Evolutionary conservation across 2,797 vertebrate species (phyloP).

Genomic region (Oreochromis grahami): DNA sequence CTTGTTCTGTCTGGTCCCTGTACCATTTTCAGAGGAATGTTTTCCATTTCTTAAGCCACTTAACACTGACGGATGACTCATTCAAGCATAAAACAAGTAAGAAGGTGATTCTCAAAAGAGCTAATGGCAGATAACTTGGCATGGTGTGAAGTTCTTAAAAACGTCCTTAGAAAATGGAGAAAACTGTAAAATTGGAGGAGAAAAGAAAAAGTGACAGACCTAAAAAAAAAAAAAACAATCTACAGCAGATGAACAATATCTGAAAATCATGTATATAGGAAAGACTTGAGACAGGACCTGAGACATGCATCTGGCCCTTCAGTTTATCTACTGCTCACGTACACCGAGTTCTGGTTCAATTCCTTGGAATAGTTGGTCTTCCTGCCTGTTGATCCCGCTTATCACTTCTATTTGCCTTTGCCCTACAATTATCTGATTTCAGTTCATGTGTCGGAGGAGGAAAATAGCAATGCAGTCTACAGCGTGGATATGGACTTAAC

Average conservation of each 20-base stretch:
- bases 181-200: background rate
- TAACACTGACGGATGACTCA: background rate
- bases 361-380: background rate
- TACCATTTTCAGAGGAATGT: background rate
- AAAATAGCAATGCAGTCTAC: background rate
- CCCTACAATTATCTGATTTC: background rate
- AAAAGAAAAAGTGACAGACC: background rate
- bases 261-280: background rate
- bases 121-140: background rate
- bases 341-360: background rate
- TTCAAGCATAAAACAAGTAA: background rate
- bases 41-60: background rate
- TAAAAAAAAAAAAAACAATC: background rate
- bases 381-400: background rate
- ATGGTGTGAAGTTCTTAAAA: background rate
- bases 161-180: background rate
- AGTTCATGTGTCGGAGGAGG: background rate
- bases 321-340: background rate
- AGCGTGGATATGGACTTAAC: background rate
- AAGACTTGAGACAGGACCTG: background rate
- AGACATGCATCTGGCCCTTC: background rate
- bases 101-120: background rate
- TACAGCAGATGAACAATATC: background rate
- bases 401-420: background rate
- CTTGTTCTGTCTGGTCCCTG: background rate